Conservation (phyloP, 2,888 invertebrate species). For the Callyntrura guangdongensis region DNA sequence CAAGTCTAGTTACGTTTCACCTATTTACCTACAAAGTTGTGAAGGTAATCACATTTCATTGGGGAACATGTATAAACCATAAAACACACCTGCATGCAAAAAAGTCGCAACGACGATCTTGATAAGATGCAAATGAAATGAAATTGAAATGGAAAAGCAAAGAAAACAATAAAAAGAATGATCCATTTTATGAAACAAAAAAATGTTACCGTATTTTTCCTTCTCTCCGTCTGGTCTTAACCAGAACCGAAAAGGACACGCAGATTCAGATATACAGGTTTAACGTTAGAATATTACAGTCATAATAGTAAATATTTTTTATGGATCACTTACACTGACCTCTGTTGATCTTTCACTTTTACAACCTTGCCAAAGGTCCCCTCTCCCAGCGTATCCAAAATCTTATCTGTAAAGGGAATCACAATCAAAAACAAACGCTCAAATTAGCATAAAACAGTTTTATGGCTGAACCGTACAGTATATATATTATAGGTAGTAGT, state of each 20-base stretch:
- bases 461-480: background rate
- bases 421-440: slow-evolving; percentile 34
- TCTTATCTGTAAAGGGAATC: slow-evolving; percentile 95
- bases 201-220: slow-evolving; percentile 33
- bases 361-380: slow-evolving; percentile 99
- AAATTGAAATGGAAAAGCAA: slow-evolving; percentile 12
- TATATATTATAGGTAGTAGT: background rate
- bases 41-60: too few relatives aligned
- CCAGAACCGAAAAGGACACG: background rate
- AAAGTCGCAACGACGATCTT: background rate
- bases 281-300: background rate
- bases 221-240: background rate
- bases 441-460: slow-evolving; percentile 51
- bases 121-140: background rate
- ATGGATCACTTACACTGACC: slow-evolving; percentile 89
- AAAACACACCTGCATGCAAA: slow-evolving; percentile 44
- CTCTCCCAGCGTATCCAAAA: slow-evolving; percentile 99
- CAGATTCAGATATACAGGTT: background rate
- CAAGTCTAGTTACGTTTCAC: background rate
- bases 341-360: slow-evolving; percentile 98
- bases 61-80: background rate
- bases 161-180: background rate
- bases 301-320: slow-evolving; percentile 29
- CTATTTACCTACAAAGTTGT: slow-evolving; percentile 40
- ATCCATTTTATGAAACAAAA: background rate